Evolutionary conservation across 1,140 invertebrate species (phyloP).

Genomic region (Arctopsyche grandis): DNA sequence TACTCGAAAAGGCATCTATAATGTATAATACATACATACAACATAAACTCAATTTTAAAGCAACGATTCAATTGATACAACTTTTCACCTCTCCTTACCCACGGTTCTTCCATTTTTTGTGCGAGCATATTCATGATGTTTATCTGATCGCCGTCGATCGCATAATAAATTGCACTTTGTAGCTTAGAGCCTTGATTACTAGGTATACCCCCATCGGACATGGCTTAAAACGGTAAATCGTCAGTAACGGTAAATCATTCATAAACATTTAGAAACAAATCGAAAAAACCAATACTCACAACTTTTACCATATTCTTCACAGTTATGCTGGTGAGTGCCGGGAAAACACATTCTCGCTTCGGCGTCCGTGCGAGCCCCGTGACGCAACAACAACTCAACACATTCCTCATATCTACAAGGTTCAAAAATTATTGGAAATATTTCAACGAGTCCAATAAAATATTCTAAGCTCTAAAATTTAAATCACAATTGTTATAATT

Average conservation of each 20-base stretch:
- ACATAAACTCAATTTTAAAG: background rate
- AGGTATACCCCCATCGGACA: constrained; percentile 57
- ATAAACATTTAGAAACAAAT: constrained; percentile 8
- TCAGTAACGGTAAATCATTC: no score
- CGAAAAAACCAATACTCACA: constrained; percentile 55
- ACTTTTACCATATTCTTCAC: constrained; percentile 73
- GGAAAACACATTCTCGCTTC: constrained; percentile 74
- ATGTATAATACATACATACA: constrained; percentile 4
- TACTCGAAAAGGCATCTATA: constrained; percentile 63
- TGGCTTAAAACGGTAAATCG: constrained; percentile 53
- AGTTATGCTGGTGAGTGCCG: constrained; percentile 75
- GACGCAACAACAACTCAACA: constrained; percentile 67
- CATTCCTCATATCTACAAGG: constrained; percentile 66
- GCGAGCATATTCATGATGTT: constrained; percentile 72
- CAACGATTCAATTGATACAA: background rate
- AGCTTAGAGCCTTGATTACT: constrained; percentile 65
- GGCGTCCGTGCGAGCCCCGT: constrained; percentile 68
- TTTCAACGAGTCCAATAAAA: no score
- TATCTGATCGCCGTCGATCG: constrained; percentile 78
- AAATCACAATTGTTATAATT: no score
- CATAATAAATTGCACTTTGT: constrained; percentile 78
- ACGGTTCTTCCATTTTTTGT: constrained; percentile 76
- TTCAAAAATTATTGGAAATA: constrained; percentile 1
- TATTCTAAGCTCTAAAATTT: no score
- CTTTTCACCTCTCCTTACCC: constrained; percentile 62